Conservation (phyloP, 2,113 vertebrate genomes). For the Sclerurus mexicanus region DNA sequence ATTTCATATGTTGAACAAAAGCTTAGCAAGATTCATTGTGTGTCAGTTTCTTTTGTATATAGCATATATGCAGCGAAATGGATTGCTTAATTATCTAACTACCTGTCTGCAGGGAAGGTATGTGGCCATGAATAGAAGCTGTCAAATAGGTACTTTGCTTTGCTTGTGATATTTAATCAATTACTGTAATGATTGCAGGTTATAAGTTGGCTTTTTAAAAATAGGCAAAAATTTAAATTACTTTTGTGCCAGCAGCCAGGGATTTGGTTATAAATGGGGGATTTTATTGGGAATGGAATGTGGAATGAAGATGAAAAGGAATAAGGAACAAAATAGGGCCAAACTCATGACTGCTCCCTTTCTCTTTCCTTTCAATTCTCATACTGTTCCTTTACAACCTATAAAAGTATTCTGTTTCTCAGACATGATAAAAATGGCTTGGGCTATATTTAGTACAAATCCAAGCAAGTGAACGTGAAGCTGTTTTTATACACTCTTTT, state of each 20-base stretch:
- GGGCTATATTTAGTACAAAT: neutral
- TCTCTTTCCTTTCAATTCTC: constrained; percentile 26
- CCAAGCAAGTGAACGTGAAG: neutral
- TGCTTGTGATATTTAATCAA: constrained; percentile 69
- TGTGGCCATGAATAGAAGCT: constrained; percentile 44
- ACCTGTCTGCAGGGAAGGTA: constrained; percentile 71
- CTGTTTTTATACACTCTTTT: neutral
- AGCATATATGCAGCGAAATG: constrained; percentile 58
- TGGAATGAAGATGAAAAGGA: neutral
- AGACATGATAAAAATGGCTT: neutral
- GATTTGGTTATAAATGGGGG: constrained; percentile 43
- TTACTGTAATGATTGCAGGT: constrained; percentile 51
- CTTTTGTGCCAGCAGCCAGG: constrained; percentile 38
- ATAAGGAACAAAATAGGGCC: neutral
- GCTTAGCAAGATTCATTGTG: constrained; percentile 67
- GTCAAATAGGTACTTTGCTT: constrained; percentile 62
- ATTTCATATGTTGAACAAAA: constrained; percentile 74
- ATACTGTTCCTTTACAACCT: neutral
- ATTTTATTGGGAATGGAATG: neutral
- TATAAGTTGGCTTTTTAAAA: constrained; percentile 72
- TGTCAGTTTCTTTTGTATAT: constrained; percentile 62
- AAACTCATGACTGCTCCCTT: neutral
- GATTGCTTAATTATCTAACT: constrained; percentile 73
- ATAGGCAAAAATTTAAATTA: constrained; percentile 67
- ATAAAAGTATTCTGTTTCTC: neutral